Evolutionary conservation across 2,888 invertebrate genomes (phyloP), one percentile per base, ranked within the genome.

Genomic region (Rhorus exstirpatorius): DNA sequence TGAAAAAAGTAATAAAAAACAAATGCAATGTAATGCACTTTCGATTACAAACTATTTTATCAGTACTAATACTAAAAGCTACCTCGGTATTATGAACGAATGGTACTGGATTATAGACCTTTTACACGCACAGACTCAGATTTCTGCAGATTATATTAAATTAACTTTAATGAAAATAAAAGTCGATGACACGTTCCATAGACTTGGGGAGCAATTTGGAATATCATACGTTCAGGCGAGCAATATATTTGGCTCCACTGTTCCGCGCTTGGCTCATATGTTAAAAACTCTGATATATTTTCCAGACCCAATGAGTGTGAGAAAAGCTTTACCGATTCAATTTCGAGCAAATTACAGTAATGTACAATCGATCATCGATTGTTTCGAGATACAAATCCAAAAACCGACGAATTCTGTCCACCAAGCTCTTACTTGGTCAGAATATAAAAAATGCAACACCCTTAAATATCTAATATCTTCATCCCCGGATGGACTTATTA

Each of bases 401-500:
- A 88, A 88, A 70, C 89, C 89, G 26, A 80, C 19, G 12, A 80
- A 90, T 65, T 74, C 89, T 14, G 10, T 86, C 10, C 14, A 85
- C 49, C 89, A 90, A 67, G 67, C 88, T 21, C 68, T 88, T 1
- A 89, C 90, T 12, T 90, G 87, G 87, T 90, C 88, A 3, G 86
- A 88, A 4, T 89, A 89, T 72, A 89, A 89, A 83, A 85, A 88
- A 49, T 75, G 83, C 26, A 89, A 90, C 81, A 88, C 89, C 1
- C 24, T 88, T 24, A 90, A 90, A 80, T 92, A 87, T 87, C 84
- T 89, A 51, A 86, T 89, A 53, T 86, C 87, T 6, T 85, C 78
- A 44, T 87, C 89, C 24, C 89, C 90, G 2, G 87, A 89, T 87
- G 89, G 91, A 1, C 63, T 90, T 0, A 88, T 92, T 19, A 89